Base-by-base conservation (phyloP, 2,797 vertebrate genomes). In the Hemibagrus guttatus region DNA sequence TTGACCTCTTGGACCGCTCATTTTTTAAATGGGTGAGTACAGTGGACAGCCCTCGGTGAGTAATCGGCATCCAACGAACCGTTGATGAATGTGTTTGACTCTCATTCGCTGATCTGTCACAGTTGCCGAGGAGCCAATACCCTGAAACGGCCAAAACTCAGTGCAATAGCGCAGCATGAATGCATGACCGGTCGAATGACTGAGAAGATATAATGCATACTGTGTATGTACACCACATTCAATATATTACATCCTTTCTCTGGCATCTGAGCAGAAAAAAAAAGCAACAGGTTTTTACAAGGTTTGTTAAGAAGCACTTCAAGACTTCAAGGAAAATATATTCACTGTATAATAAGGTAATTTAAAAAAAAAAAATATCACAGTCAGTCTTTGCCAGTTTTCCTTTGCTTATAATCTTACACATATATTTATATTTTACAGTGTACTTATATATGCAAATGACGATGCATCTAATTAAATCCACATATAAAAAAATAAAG, bases 61-160 rank as follows among this genome's bases (percentile, higher is more conserved):
- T 91, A 91, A 90, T 90, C 90, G 87, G 82, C 87, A 87, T 91
- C 88, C 89, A 87, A 88, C 85, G 88, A 89, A 86, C 78, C 75
- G 61, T 81, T 89, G 89, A 91, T 89, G 88, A 91, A 90, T 90
- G 89, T 66, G 86, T 86, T 86, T 88, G 82, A 89, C 88, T 87
- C 89, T 85, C 84, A 35, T 88, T 89, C 86, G 85, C 85, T 84
- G 76, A 90, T 89, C 89, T 84, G 88, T 90, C 88, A 84, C 78
- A 83, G 88, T 52, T 86, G 89, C 76, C 49, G 59, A 61, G 54
- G 58, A 81, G 80, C 78, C 69, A 81, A 85, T 75, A 28, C 26
- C 58, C 31, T 8, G 42, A 84, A 84, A 84, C 5, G 31, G 68
- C 31, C 66, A 56, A 84, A 72, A 63, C 31, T 64, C 75, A 0